Conservation (phyloP, 2,888 invertebrate species). For the Lasius fuliginosus region DNA sequence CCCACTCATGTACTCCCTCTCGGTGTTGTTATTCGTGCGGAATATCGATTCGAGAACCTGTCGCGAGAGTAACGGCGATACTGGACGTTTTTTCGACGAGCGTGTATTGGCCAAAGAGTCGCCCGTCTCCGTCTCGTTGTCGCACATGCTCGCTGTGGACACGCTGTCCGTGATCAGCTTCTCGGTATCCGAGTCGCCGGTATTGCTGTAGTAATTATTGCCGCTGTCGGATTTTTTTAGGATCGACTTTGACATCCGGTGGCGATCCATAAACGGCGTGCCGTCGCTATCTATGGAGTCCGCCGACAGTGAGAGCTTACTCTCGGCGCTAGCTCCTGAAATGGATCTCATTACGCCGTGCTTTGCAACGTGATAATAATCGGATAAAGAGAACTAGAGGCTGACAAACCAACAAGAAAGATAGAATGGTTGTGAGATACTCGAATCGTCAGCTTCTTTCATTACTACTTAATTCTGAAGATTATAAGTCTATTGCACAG, state of each 20-base stretch:
- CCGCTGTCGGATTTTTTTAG: conserved; percentile 92
- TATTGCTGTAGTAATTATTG: conserved; percentile 85
- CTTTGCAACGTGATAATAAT: neutral
- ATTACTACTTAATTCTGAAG: neutral
- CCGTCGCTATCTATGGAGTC: conserved; percentile 90
- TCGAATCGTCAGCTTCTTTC: neutral
- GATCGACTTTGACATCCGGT: conserved; percentile 91
- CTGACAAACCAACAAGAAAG: neutral
- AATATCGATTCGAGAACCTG: conserved; percentile 81
- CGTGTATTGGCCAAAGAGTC: conserved; percentile 74
- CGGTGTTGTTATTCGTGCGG: conserved; percentile 81
- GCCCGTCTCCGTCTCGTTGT: conserved; percentile 85
- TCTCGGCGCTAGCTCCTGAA: conserved; percentile 86
- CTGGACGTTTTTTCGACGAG: conserved; percentile 73
- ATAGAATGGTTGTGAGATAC: neutral
- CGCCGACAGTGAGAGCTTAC: conserved; percentile 90
- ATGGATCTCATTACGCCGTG: conserved; percentile 37
- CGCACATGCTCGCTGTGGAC: conserved; percentile 88
- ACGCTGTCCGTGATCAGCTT: conserved; percentile 90
- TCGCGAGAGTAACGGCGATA: conserved; percentile 76
- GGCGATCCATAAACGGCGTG: conserved; percentile 89
- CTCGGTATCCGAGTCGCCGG: conserved; percentile 92
- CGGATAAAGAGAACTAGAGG: neutral
- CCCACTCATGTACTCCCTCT: conserved; percentile 70
- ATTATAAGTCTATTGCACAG: neutral